Evolutionary conservation across 2,113 vertebrate species (phyloP).

Genomic region (Hypomesus transpacificus): DNA sequence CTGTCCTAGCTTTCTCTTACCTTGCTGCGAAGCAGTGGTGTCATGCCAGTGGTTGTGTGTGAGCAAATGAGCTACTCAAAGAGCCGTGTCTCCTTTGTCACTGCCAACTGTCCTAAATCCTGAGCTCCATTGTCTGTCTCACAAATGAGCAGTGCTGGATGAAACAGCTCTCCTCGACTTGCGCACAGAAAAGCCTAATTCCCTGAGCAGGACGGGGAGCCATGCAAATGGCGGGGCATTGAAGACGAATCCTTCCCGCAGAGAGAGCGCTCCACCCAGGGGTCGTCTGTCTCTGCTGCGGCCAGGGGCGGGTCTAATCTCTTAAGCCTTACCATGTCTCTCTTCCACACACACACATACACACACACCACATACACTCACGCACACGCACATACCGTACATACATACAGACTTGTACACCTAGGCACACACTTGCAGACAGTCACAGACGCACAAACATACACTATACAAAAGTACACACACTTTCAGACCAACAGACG

Average conservation of each 20-base stretch:
- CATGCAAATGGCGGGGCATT: constrained; percentile 57
- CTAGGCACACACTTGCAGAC: background rate
- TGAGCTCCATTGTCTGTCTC: constrained; percentile 60
- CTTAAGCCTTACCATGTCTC: constrained; percentile 46
- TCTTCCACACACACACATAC: constrained; percentile 12
- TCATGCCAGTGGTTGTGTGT: constrained; percentile 42
- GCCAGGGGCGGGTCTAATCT: constrained; percentile 60
- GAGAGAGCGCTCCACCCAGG: constrained; percentile 49
- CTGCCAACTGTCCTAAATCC: constrained; percentile 70
- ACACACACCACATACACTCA: constrained; percentile 9
- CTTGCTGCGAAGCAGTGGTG: constrained; percentile 43
- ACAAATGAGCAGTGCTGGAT: constrained; percentile 45
- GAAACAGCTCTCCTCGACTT: background rate
- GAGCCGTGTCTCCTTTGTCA: constrained; percentile 40
- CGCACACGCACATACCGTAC: background rate
- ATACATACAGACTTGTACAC: background rate
- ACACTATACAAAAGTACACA: constrained; percentile 15
- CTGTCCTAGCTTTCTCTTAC: constrained; percentile 40
- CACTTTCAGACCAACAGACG: constrained; percentile 6
- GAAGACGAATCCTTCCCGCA: constrained; percentile 51
- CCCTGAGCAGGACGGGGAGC: constrained; percentile 58
- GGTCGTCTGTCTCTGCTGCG: constrained; percentile 39
- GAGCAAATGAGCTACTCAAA: constrained; percentile 55
- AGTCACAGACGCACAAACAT: background rate
- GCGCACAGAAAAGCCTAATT: constrained; percentile 57